Evolutionary conservation across 2,113 vertebrate species (phyloP).

Genomic region (Ailurus styani): DNA sequence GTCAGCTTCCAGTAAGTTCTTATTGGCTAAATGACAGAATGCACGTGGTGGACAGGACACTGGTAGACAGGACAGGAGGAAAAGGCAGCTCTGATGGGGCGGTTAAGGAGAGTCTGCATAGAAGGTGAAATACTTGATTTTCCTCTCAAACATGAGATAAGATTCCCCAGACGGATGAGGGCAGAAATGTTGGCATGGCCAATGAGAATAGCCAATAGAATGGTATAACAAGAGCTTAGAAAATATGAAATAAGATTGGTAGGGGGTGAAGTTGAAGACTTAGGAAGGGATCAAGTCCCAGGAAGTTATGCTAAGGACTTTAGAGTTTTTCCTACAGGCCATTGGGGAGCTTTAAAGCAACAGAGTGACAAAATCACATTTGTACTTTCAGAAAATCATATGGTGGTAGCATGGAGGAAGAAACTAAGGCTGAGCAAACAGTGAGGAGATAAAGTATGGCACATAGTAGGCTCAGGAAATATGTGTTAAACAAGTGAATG

Average conservation of each 20-base stretch:
- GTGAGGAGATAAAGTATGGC: background rate
- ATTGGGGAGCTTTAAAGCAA: background rate
- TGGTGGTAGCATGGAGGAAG: background rate
- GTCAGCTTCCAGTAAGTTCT: background rate
- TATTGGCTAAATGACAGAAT: background rate
- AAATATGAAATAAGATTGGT: background rate
- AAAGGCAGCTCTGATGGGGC: background rate
- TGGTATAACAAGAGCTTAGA: background rate
- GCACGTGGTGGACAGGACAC: background rate
- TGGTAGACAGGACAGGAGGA: background rate
- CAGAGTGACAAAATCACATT: background rate
- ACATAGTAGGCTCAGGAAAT: background rate
- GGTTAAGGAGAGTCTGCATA: background rate
- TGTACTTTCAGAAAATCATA: background rate
- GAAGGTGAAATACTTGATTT: background rate
- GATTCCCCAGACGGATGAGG: background rate
- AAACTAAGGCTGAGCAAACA: background rate
- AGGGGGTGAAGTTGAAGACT: background rate
- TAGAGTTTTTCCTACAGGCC: background rate
- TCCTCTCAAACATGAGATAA: background rate
- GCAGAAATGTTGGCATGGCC: background rate
- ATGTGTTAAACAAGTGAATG: background rate
- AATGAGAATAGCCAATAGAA: background rate
- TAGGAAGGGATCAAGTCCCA: background rate
- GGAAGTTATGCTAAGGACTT: background rate